These are phyloP conservation scores for Nettapus auritus DNA, from an alignment of 2,113 vertebrate genomes.

Conservation along the genomic window DNA sequence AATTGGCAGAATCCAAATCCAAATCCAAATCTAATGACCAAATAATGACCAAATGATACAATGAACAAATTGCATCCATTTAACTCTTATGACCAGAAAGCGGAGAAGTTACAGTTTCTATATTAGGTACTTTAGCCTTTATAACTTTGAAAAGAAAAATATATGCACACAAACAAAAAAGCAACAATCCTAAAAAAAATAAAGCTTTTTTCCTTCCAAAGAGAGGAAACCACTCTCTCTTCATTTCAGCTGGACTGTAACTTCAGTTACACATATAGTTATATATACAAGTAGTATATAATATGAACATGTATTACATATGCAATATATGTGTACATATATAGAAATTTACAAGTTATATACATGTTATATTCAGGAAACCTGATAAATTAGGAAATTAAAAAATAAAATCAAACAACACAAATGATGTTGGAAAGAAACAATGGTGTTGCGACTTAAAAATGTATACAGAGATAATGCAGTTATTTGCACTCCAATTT, in stretches of 20 bases:
- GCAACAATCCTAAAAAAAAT: neutral
- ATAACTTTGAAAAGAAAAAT: neutral
- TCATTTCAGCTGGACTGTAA: neutral
- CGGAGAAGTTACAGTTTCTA: neutral
- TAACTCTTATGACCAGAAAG: neutral
- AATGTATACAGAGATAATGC: neutral
- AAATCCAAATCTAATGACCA: constrained; percentile 34
- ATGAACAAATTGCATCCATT: neutral
- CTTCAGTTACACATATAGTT: neutral
- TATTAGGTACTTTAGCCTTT: neutral
- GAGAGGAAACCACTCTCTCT: neutral
- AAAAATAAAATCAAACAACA: neutral
- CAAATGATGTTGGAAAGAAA: neutral
- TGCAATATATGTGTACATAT: too few species aligned
- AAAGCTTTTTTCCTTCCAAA: neutral
- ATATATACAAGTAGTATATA: too few species aligned
- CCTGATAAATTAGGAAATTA: neutral
- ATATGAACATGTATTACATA: too few species aligned
- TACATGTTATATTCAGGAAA: neutral
- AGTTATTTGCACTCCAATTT: neutral
- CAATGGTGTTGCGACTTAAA: neutral
- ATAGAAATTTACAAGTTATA: too few species aligned
- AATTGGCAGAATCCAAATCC: neutral
- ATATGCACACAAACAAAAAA: neutral
- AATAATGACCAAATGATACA: constrained; percentile 16